Percentiles rank a stretch among this genome's conserved stretches.
These are phyloP conservation scores for Chloroceryle aenea DNA, from an alignment of 2,113 vertebrate genomes.

Conservation along the genomic window DNA sequence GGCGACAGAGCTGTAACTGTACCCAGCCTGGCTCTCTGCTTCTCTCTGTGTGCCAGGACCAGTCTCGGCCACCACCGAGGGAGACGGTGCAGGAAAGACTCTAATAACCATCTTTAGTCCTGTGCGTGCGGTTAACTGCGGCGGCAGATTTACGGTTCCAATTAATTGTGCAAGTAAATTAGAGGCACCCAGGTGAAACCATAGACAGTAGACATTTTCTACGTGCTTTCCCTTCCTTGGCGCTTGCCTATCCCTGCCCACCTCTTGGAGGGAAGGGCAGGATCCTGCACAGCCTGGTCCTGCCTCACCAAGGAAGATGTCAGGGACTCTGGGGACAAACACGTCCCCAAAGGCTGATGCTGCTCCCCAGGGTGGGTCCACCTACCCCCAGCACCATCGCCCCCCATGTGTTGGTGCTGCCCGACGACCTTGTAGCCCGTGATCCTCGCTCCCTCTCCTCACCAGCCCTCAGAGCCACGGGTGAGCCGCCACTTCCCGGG, in stretches of 20 bases:
- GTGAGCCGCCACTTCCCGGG: background rate
- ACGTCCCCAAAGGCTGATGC: background rate
- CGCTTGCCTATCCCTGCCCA: background rate
- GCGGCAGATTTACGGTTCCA: background rate
- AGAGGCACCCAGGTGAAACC: background rate
- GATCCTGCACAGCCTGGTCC: rapidly evolving
- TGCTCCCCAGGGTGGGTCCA: background rate
- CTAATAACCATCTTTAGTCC: background rate
- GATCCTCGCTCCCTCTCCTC: background rate
- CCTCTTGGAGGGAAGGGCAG: background rate
- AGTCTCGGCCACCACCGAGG: background rate
- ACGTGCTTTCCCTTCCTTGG: background rate
- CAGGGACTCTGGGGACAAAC: rapidly evolving
- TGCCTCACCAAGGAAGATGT: rapidly evolving
- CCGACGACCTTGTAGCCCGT: background rate
- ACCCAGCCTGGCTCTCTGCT: background rate
- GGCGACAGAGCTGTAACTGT: rapidly evolving
- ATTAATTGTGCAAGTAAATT: background rate
- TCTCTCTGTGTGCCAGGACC: rapidly evolving
- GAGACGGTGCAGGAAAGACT: background rate
- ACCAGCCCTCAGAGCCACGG: background rate
- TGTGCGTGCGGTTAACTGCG: background rate
- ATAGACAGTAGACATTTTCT: background rate
- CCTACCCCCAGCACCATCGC: background rate
- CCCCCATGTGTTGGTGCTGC: background rate